phyloP scores from a whole-genome alignment of 1,140 invertebrate genomes.

The Ptiloglossa arizonensis region DNA sequence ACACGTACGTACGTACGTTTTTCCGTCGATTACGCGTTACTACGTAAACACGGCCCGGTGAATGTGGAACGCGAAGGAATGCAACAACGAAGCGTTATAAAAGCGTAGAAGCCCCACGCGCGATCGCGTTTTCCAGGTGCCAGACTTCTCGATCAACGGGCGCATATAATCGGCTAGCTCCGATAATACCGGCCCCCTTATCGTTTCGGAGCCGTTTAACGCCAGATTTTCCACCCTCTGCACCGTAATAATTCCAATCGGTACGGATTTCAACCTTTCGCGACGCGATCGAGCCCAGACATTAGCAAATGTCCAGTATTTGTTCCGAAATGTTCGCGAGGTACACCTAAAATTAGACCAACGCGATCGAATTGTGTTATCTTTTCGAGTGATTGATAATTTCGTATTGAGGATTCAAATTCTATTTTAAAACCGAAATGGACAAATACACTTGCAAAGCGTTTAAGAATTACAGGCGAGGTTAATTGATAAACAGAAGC shows the following conservation, averaged over 20 bases:
- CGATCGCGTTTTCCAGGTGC: slow-evolving; percentile 9
- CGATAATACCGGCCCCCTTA: background rate
- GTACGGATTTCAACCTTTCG: background rate
- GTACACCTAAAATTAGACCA: too few relatives aligned
- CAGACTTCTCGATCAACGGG: slow-evolving; percentile 18
- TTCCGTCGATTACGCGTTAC: too few relatives aligned
- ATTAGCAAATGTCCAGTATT: background rate
- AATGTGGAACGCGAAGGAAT: background rate
- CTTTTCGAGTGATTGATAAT: background rate
- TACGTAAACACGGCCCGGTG: background rate
- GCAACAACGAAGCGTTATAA: slow-evolving; percentile 20
- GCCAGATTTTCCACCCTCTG: background rate
- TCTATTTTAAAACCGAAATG: too few relatives aligned
- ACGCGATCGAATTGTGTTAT: background rate
- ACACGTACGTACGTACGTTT: too few relatives aligned
- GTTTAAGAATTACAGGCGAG: too few relatives aligned
- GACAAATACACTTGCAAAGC: too few relatives aligned
- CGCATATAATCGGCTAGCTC: background rate
- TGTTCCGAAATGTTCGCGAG: too few relatives aligned
- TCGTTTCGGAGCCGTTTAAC: background rate
- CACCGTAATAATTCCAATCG: background rate
- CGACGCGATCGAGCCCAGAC: background rate
- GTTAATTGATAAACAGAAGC: too few relatives aligned
- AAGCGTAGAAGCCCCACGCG: slow-evolving; percentile 3
- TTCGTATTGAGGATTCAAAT: too few relatives aligned